Evolutionary conservation across 2,797 vertebrate species (phyloP), one percentile per base, ranked within the genome.

Genomic region (Enteromius viviparus): DNA sequence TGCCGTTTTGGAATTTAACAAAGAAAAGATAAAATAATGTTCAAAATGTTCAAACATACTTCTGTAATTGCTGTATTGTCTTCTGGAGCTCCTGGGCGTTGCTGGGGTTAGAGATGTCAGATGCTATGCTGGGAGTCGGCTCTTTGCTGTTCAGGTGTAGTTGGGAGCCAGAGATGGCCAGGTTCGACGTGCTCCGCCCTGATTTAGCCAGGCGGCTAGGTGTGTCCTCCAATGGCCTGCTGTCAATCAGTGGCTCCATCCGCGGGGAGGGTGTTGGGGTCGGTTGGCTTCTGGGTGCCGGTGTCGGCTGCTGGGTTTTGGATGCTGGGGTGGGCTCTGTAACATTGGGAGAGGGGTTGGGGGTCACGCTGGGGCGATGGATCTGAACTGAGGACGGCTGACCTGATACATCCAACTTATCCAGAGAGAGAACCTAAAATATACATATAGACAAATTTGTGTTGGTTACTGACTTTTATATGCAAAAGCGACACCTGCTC

Each of bases 121-220:
- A 99, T 2, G 98, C 98, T 34, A 99, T 99, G 93, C 97, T 98
- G n/a, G 97, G 98, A 0, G 98, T 99, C 1, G 97, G 94, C 84
- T 99, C 98, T 89, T 99, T 99, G 80, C 60, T 87, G 0, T 94
- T 93, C 32, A 96, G 88, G 84, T 96, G 93, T 87, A 94, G 94
- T 40, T 96, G 95, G 6, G 97, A 98, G 21, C 90, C 94, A 0
- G 94, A 92, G 76, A 94, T 93, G 12, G 95, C 94, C 26, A 97
- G 94, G 74, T 94, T 96, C 55, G 96, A 97, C 53, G 90, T 89
- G 89, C 97, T 97, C 78, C 92, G 91, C 86, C 95, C 95, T 0
- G 91, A 91, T 75, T 96, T 94, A 0, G 83, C 88, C 0, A 94
- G 90, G 14, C 65, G 82, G 12, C 3, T n/a, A 3, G 89, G 86